Evolutionary conservation across 2,888 invertebrate genomes (phyloP), one percentile per base, ranked within the genome.

Genomic region (Mythimna lalbum): DNA sequence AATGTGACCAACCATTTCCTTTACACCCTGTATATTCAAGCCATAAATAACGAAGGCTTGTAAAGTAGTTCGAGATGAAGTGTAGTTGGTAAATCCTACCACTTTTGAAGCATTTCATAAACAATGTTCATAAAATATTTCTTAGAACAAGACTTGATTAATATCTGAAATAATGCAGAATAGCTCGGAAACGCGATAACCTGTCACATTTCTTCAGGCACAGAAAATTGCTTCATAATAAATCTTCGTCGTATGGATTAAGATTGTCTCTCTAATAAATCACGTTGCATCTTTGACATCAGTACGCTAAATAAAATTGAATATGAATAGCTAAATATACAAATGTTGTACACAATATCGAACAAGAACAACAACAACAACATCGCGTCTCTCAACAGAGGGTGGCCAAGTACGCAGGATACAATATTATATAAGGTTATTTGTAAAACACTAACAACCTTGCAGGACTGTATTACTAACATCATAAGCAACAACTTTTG

Each of bases 31-130:
- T 43, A 47, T 49, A 76, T 64, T 62, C 53, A 47, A 14, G 14
- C 60, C 65, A 52, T 81, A 76, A 81, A 81, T 76, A 67, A 62
- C 27, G n/a, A 36, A 19, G 60, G 57, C 61, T 53, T 56, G 53
- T 61, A 81, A 62, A 70, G 61, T 78, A 63, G 63, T 81, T 68
- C 50, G 43, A 52, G 62, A 78, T 67, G 53, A 75, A 53, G 67
- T 70, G 57, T 64, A 39, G 70, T 61, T 21, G 33, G 53, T 63
- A 64, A 43, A 81, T 64, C 21, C 31, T 47, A 10, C 14, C 59
- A 77, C 50, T 76, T 70, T 61, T 39, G 47, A 47, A 6, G 60
- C 21, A 60, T 63, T 70, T 67, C 31, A 19, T 64, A 31, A 62
- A 70, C 43, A 62, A 43, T 50, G 12, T 67, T 62, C 4, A 0